Evolutionary conservation across 1,140 invertebrate species (phyloP).

Genomic region (Drosophila orosa): DNA sequence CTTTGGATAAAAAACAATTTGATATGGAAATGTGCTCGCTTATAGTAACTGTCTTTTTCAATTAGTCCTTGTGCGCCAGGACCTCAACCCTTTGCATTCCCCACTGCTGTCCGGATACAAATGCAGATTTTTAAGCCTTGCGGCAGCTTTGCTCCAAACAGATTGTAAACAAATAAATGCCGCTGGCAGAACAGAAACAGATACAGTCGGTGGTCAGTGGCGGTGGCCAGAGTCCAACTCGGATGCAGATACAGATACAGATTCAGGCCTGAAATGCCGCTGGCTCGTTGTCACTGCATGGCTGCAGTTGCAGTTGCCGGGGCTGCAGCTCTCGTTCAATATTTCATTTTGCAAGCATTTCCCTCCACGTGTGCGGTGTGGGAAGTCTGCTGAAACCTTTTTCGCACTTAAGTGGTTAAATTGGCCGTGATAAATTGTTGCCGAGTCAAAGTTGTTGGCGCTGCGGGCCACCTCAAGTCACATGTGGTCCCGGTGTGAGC

Average conservation of each 20-base stretch:
- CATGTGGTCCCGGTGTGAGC: slow-evolving; percentile 10
- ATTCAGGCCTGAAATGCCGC: slow-evolving; percentile 15
- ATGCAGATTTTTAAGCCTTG: slow-evolving; percentile 76
- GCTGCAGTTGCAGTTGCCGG: slow-evolving; percentile 17
- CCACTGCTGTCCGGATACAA: slow-evolving; percentile 54
- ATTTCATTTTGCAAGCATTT: slow-evolving; percentile 31
- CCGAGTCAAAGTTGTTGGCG: slow-evolving; percentile 71
- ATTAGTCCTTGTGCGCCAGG: slow-evolving; percentile 40
- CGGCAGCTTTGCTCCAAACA: slow-evolving; percentile 71
- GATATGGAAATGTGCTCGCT: slow-evolving; percentile 8
- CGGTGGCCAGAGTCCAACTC: slow-evolving; percentile 26
- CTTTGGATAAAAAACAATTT: slow-evolving; percentile 16
- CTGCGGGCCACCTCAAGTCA: slow-evolving; percentile 72
- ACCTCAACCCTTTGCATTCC: neutral
- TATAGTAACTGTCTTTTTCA: slow-evolving; percentile 67
- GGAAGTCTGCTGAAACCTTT: slow-evolving; percentile 59
- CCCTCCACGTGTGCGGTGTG: slow-evolving; percentile 31
- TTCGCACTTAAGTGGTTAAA: slow-evolving; percentile 82
- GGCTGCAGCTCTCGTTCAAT: slow-evolving; percentile 14
- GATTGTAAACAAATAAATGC: slow-evolving; percentile 82
- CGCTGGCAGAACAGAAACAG: slow-evolving; percentile 37
- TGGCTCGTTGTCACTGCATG: slow-evolving; percentile 8
- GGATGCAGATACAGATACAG: neutral
- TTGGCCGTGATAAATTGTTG: slow-evolving; percentile 82
- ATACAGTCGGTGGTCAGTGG: slow-evolving; percentile 54